Conservation (phyloP, 1,140 invertebrate species). For the Bombus vancouverensis region DNA sequence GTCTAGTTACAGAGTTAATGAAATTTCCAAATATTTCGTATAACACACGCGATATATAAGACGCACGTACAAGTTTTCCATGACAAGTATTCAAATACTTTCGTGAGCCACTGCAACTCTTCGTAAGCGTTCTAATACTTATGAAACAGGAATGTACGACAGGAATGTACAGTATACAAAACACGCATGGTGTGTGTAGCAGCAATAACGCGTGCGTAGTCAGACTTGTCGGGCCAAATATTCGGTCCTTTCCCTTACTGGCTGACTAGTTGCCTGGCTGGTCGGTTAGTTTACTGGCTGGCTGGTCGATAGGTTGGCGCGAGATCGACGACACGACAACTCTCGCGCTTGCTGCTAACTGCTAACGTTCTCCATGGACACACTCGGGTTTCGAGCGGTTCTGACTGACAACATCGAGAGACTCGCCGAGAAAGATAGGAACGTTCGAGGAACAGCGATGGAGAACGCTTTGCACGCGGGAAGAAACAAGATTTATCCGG, state of each 20-base stretch:
- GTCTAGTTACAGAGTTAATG: not conserved
- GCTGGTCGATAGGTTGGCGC: not conserved
- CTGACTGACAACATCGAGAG: conserved; percentile 42
- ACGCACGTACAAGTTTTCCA: not conserved
- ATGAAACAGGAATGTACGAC: not conserved
- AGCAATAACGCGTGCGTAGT: conserved; percentile 37
- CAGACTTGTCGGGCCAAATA: conserved; percentile 55
- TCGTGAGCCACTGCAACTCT: not conserved
- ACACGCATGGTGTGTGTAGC: not conserved
- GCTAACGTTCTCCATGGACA: not conserved
- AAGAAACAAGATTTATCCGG: conserved; percentile 79
- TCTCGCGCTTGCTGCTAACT: not conserved
- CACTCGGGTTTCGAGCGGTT: not conserved
- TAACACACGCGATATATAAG: not conserved
- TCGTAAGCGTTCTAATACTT: not conserved
- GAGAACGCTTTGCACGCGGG: conserved; percentile 47
- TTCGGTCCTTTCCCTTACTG: conserved; percentile 44
- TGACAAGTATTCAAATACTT: not conserved
- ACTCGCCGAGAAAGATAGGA: conserved; percentile 24
- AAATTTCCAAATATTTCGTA: not conserved
- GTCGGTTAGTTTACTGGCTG: not conserved
- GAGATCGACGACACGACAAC: not conserved
- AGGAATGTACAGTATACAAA: no score
- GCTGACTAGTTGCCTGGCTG: not conserved
- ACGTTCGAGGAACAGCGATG: conserved; percentile 12